A percentile compares a stretch with the other conserved stretches of the same genome.
phyloP scores from a whole-genome alignment of 2,797 vertebrate genomes.

The Platyrinchus mystaceus region DNA sequence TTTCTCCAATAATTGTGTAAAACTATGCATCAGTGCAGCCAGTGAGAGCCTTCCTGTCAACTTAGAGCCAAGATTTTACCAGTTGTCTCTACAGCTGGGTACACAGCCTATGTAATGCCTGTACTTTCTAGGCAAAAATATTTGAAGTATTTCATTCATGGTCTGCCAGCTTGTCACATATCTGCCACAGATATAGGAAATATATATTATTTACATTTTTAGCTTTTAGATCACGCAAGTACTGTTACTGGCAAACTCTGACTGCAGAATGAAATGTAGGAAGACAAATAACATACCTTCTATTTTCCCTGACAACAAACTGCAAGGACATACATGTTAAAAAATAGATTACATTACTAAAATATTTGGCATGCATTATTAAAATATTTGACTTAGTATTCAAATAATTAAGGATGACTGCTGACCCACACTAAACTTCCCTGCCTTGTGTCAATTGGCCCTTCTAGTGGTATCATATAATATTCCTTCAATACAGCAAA shows the following conservation, averaged over 20 bases:
- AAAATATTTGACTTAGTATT: not conserved
- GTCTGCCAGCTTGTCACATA: not conserved
- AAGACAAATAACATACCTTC: not conserved
- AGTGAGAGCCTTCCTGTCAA: not conserved
- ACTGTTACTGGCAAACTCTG: not conserved
- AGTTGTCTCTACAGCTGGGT: not conserved
- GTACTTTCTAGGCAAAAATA: not conserved
- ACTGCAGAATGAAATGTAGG: not conserved
- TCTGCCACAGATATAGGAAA: not conserved
- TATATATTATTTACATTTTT: constrained; percentile 24
- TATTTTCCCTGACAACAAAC: not conserved
- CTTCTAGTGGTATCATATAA: not conserved
- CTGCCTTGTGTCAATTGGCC: not conserved
- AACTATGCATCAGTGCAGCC: not conserved
- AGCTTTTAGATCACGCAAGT: not conserved
- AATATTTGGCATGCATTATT: not conserved
- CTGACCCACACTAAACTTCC: not conserved
- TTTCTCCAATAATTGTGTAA: not conserved
- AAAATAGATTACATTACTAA: not conserved
- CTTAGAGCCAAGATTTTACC: not conserved
- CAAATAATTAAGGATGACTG: not conserved
- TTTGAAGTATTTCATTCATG: not conserved
- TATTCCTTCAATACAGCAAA: not conserved
- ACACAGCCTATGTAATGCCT: not conserved
- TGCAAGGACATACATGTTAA: not conserved